These are phyloP conservation scores for Callocephalon fimbriatum DNA, from an alignment of 2,113 vertebrate genomes.

Conservation along the genomic window DNA sequence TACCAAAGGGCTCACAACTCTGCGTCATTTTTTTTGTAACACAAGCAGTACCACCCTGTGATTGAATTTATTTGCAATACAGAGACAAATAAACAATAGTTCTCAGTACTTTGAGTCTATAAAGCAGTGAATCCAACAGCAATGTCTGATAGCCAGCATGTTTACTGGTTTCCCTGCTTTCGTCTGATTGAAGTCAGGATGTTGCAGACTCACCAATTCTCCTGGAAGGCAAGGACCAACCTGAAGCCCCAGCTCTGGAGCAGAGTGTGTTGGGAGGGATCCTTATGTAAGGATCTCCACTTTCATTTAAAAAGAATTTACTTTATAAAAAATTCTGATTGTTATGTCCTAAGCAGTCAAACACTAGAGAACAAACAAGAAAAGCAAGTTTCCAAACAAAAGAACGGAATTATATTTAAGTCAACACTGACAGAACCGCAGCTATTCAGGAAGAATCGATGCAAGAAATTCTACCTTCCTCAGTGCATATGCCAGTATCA, in stretches of 20 bases:
- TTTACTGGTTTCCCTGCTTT: not conserved
- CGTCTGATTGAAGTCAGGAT: not conserved
- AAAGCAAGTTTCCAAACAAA: not conserved
- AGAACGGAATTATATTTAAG: not conserved
- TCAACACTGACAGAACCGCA: not conserved
- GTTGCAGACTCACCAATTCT: not conserved
- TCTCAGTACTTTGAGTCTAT: fast-evolving
- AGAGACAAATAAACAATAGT: not conserved
- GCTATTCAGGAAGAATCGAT: not conserved
- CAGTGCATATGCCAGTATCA: not conserved
- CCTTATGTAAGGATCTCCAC: not conserved
- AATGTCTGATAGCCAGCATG: not conserved
- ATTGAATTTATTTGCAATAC: not conserved
- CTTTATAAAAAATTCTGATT: not conserved
- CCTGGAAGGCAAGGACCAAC: not conserved
- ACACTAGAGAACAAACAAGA: not conserved
- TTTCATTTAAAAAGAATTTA: not conserved
- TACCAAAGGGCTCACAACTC: not conserved
- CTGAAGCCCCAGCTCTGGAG: not conserved
- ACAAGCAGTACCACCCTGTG: constrained; percentile 1
- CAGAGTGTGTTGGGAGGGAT: not conserved
- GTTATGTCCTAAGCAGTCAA: not conserved
- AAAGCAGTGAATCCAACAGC: not conserved
- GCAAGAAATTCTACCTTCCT: not conserved
- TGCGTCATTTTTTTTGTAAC: not conserved